Evolutionary conservation across 1,140 invertebrate species (phyloP).

Genomic region (Drosophila cardini): DNA sequence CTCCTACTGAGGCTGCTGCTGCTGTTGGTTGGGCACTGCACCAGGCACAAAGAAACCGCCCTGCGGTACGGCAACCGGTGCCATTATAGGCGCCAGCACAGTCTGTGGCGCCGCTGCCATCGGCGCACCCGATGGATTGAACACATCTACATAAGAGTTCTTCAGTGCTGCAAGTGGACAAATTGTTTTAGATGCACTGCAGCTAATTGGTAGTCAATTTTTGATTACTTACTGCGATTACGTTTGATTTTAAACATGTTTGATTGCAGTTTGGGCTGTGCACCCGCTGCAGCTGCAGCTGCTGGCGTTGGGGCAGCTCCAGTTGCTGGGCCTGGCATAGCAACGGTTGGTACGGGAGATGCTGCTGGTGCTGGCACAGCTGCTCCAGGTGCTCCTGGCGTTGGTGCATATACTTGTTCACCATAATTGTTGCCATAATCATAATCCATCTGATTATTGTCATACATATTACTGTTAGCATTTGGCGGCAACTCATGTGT

Average conservation of each 20-base stretch:
- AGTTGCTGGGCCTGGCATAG: constrained; percentile 60
- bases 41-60: constrained; percentile 84
- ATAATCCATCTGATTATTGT: constrained; percentile 44
- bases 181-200: background rate
- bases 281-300: constrained; percentile 63
- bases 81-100: constrained; percentile 85
- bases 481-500: constrained; percentile 34
- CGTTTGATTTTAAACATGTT: constrained; percentile 93
- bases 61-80: constrained; percentile 78
- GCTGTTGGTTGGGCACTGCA: constrained; percentile 48
- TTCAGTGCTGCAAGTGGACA: constrained; percentile 87
- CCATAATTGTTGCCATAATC: constrained; percentile 34
- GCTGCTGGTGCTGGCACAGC: constrained; percentile 51
- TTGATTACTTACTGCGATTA: constrained; percentile 87
- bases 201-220: background rate
- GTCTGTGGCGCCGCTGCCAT: constrained; percentile 84
- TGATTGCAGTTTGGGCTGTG: constrained; percentile 85
- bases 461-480: constrained; percentile 25
- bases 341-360: constrained; percentile 44
- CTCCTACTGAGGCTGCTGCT: constrained; percentile 29
- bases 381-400: constrained; percentile 41
- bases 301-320: constrained; percentile 1
- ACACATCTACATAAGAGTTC: constrained; percentile 94
- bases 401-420: constrained; percentile 26
- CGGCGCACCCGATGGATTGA: constrained; percentile 88